Base-by-base conservation (phyloP, 1,140 invertebrate genomes). In the Lutraria rhynchaena region DNA sequence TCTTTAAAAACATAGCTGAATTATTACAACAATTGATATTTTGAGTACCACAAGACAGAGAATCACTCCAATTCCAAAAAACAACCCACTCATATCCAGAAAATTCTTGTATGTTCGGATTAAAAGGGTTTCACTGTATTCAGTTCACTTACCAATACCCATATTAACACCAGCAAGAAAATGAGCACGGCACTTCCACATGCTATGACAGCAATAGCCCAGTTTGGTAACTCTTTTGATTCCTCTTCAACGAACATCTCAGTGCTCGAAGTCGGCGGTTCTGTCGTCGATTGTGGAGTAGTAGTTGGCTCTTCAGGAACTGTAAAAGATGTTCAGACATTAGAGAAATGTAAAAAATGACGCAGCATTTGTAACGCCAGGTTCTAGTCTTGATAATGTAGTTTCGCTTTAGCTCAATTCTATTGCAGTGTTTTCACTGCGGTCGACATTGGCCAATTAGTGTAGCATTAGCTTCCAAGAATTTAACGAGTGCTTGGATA, bases 181-280 rank as follows among this genome's bases (percentile, higher is more conserved):
- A 83, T 5, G 0, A 83, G 41, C 31, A 83, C 60, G 1, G 74
- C 76, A n/a, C 67, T 51, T 15, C 82, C 82, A 60, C 82, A 83
- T 11, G 67, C 82, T 35, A 83, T 83, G 19, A 83, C 76, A 11
- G 82, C 82, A 41, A 83, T 83, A 9, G 63, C 82, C 82, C 82
- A 83, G 61, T 83, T 83, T n/a, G 75, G 82, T n/a, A 83, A 55
- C 3, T 33, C 33, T 29, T 78, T 63, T 7, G 37, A 41, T 15
- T 41, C 3, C 19, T 15, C 22, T 31, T 3, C n/a, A 31, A 37
- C 37, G 7, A 19, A 1, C 33, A 29, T 29, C 29, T 74, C 44
- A 17, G 70, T 67, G 27, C 70, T 74, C 27, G 53, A 41, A 7
- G 53, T 15, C 35, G 49, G 22, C 37, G 81, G 46, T 33, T 51